phyloP scores from a whole-genome alignment of 92 coral and sea anemone genomes.

The Blastomussa wellsi region DNA sequence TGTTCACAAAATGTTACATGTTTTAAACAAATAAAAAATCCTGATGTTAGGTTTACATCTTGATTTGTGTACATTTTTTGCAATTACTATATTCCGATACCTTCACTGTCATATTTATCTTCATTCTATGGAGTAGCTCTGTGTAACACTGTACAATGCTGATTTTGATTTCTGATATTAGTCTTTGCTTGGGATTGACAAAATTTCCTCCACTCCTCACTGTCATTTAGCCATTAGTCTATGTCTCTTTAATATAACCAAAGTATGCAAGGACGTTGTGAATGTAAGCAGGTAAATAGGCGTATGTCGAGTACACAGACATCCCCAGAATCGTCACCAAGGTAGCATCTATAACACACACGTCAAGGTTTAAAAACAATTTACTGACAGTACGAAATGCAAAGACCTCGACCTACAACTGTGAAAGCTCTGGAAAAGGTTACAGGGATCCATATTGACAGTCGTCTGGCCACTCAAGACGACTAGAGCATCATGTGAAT shows the following conservation, averaged over 20 bases:
- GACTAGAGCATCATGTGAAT: too few relatives aligned
- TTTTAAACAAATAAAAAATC: background rate
- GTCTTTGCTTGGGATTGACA: background rate
- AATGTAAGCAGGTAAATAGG: slow-evolving; percentile 86
- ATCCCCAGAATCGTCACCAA: slow-evolving; percentile 84
- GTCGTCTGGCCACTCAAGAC: too few relatives aligned
- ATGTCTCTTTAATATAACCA: slow-evolving; percentile 42
- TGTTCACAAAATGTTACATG: background rate
- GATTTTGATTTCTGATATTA: background rate
- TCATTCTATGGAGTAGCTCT: background rate
- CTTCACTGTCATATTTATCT: background rate
- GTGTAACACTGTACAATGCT: background rate
- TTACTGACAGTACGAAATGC: background rate
- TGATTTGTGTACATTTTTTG: background rate
- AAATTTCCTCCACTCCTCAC: background rate
- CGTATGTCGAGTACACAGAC: slow-evolving; percentile 95
- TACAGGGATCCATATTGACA: too few relatives aligned
- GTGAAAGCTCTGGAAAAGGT: too few relatives aligned
- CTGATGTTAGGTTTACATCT: background rate
- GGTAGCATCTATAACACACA: slow-evolving; percentile 67
- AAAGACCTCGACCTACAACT: too few relatives aligned
- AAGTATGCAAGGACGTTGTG: slow-evolving; percentile 72
- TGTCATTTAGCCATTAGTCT: background rate
- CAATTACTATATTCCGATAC: too few relatives aligned
- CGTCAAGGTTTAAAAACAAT: slow-evolving; percentile 57